Conservation (phyloP, 2,888 invertebrate species). For the Xestia xanthographa region DNA sequence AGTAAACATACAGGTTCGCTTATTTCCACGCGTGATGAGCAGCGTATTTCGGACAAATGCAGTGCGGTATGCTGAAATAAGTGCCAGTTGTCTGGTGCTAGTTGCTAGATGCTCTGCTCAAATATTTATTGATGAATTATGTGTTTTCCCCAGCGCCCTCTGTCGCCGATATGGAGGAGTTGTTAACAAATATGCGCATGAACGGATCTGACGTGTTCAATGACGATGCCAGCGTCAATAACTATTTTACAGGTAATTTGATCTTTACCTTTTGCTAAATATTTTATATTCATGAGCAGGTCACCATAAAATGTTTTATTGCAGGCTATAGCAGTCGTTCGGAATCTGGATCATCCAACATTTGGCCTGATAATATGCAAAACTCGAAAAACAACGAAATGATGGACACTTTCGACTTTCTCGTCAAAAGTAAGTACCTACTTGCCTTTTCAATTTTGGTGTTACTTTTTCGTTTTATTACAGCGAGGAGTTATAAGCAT, state of each 20-base stretch:
- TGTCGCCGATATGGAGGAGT: slow-evolving; percentile 82
- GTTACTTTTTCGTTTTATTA: slow-evolving; percentile 1
- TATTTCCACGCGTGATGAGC: not conserved
- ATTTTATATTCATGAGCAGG: not conserved
- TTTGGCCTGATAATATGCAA: slow-evolving; percentile 74
- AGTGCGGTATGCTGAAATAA: not conserved
- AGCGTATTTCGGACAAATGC: not conserved
- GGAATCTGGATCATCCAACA: slow-evolving; percentile 53
- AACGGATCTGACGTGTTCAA: slow-evolving; percentile 84
- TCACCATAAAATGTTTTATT: slow-evolving; percentile 19
- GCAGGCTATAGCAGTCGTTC: slow-evolving; percentile 63
- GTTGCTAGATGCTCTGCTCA: not conserved
- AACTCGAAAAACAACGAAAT: slow-evolving; percentile 76
- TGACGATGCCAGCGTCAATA: slow-evolving; percentile 74
- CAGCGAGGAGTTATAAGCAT: not conserved
- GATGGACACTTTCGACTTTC: slow-evolving; percentile 84
- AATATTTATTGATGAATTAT: slow-evolving; percentile 10
- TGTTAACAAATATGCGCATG: slow-evolving; percentile 87
- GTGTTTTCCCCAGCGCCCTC: slow-evolving; percentile 73
- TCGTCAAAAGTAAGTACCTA: slow-evolving; percentile 80
- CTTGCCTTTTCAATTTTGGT: slow-evolving; percentile 65
- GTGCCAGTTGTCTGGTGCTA: not conserved
- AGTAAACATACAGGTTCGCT: not conserved
- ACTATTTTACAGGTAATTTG: slow-evolving; percentile 52
- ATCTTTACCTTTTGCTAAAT: slow-evolving; percentile 16